These are phyloP conservation scores for Drosophila serrata DNA, from an alignment of 1,140 invertebrate species.

Conservation along the genomic window DNA sequence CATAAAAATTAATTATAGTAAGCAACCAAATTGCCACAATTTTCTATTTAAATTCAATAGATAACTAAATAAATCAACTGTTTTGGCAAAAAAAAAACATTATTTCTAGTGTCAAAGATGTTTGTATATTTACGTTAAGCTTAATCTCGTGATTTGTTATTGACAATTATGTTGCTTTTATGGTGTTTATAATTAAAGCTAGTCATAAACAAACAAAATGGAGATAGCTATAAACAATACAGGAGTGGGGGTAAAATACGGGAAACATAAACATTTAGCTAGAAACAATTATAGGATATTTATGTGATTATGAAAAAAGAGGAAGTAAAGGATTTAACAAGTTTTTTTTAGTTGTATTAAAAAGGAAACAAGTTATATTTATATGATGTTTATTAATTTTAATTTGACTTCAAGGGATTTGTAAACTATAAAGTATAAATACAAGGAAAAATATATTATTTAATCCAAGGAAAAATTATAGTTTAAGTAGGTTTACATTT, in stretches of 20 bases:
- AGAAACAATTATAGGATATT: neutral
- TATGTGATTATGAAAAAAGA: slow-evolving; percentile 3
- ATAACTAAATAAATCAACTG: neutral
- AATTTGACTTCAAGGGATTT: neutral
- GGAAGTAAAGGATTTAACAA: neutral
- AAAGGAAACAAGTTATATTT: neutral
- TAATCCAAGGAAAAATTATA: too few relatives aligned
- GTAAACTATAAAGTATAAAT: neutral
- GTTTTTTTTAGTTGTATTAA: neutral
- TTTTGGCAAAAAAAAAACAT: neutral
- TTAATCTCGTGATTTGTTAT: slow-evolving; percentile 21
- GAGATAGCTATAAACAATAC: neutral
- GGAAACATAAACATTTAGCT: neutral
- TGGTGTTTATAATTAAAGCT: slow-evolving; percentile 15
- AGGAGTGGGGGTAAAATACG: neutral
- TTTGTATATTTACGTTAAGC: neutral
- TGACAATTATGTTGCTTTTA: slow-evolving; percentile 7
- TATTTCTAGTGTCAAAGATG: slow-evolving; percentile 5
- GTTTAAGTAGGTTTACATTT: too few relatives aligned
- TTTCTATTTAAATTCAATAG: neutral
- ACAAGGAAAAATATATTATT: too few relatives aligned
- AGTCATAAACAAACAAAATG: slow-evolving; percentile 6
- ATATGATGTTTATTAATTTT: neutral
- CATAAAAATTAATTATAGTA: neutral
- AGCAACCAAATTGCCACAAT: neutral